Conservation (phyloP, 2,888 invertebrate genomes). For the Alitta virens region DNA sequence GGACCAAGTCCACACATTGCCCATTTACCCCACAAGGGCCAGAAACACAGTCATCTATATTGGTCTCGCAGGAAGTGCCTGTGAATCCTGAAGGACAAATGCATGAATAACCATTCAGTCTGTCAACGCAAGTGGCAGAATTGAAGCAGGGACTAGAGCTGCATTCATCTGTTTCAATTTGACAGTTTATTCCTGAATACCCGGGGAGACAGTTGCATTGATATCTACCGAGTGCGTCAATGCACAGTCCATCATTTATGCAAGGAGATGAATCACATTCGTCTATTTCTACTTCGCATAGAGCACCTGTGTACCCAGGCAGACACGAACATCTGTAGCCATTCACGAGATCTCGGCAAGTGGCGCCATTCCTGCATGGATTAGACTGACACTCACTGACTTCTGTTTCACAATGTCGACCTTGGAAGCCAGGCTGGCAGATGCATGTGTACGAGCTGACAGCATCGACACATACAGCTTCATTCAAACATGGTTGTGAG, state of each 20-base stretch:
- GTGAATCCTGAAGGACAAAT: slow-evolving; percentile 6
- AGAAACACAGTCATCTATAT: slow-evolving; percentile 28
- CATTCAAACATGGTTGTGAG: slow-evolving; percentile 8
- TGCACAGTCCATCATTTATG: slow-evolving; percentile 65
- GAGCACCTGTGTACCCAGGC: slow-evolving; percentile 41
- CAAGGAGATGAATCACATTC: slow-evolving; percentile 80
- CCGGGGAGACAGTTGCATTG: slow-evolving; percentile 23
- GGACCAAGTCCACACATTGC: slow-evolving; percentile 19
- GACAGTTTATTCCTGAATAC: slow-evolving; percentile 49
- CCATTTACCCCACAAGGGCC: slow-evolving; percentile 28
- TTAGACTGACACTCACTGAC: slow-evolving; percentile 26
- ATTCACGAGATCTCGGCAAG: slow-evolving; percentile 67
- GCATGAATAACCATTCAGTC: slow-evolving; percentile 1
- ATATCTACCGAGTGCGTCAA: slow-evolving; percentile 19
- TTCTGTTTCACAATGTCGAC: slow-evolving; percentile 53
- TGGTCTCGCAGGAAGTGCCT: slow-evolving; percentile 27
- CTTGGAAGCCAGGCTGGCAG: slow-evolving; percentile 8
- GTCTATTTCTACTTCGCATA: slow-evolving; percentile 75
- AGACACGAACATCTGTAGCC: slow-evolving; percentile 59
- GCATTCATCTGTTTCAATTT: slow-evolving; percentile 16
- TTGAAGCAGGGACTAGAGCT: slow-evolving; percentile 31
- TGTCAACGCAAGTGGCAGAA: slow-evolving; percentile 31
- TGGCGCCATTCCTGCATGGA: slow-evolving; percentile 57
- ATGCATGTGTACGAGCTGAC: neutral
- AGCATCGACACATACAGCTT: slow-evolving; percentile 11